Conservation (phyloP, 2,113 vertebrate species). For the Carlito syrichta region DNA sequence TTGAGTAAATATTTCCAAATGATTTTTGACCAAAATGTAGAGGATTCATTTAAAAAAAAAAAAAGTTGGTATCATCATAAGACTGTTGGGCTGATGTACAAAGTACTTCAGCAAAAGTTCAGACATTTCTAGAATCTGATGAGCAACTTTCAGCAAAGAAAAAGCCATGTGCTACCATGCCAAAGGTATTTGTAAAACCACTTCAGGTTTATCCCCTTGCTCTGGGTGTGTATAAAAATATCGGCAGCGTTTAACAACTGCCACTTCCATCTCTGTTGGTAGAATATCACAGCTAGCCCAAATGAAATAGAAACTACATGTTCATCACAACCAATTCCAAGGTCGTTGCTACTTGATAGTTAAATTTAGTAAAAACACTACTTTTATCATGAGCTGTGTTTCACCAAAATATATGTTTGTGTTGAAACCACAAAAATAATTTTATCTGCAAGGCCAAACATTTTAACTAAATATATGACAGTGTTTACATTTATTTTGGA, state of each 20-base stretch:
- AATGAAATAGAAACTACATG: constrained; percentile 9
- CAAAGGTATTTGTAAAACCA: neutral
- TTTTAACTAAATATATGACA: constrained; percentile 14
- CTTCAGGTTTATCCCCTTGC: neutral
- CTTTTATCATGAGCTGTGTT: neutral
- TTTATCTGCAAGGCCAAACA: neutral
- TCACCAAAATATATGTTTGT: neutral
- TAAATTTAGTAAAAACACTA: constrained; percentile 1
- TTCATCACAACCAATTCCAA: neutral
- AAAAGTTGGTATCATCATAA: neutral
- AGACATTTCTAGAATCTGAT: neutral
- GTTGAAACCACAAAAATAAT: neutral
- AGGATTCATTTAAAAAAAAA: neutral
- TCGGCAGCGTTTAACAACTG: neutral
- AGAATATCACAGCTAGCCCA: neutral
- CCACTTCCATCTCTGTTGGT: neutral
- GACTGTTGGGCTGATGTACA: neutral
- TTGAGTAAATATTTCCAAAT: neutral
- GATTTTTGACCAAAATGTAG: neutral
- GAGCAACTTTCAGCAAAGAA: neutral
- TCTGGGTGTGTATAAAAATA: constrained; percentile 26
- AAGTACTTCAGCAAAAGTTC: neutral
- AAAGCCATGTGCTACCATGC: neutral
- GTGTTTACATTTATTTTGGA: neutral
- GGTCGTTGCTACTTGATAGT: neutral